Conservation (phyloP, 1,140 invertebrate species). For the Chrysopa pallens region DNA sequence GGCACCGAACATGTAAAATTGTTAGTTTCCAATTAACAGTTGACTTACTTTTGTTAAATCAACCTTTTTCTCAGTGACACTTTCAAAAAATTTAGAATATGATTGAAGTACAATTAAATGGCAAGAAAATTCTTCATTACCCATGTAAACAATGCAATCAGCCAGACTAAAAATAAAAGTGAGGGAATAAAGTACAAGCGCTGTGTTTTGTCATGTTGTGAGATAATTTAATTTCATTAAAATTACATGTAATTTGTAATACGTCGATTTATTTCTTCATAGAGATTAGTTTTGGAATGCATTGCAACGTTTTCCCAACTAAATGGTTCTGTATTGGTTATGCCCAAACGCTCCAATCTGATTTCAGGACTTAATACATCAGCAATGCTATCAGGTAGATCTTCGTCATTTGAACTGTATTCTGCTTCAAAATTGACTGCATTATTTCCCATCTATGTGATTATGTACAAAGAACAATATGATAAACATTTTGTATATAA, state of each 20-base stretch:
- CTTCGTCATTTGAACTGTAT: not conserved
- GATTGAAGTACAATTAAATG: constrained; percentile 38
- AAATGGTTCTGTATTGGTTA: constrained; percentile 25
- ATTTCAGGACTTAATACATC: constrained; percentile 21
- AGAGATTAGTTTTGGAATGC: constrained; percentile 34
- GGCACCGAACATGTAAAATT: no score
- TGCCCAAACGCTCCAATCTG: constrained; percentile 25
- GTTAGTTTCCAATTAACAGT: not conserved
- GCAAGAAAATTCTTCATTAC: constrained; percentile 34
- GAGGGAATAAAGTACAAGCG: not conserved
- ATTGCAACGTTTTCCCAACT: constrained; percentile 30
- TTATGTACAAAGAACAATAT: no score
- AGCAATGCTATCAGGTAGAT: not conserved
- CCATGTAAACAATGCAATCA: constrained; percentile 33
- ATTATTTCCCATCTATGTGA: no score
- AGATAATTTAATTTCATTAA: not conserved
- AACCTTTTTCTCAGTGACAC: constrained; percentile 24
- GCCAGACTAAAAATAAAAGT: constrained; percentile 26
- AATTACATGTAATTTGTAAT: constrained; percentile 35
- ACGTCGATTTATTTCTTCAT: constrained; percentile 28
- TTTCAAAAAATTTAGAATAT: constrained; percentile 35
- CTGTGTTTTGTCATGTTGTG: not conserved
- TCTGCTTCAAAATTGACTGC: not conserved
- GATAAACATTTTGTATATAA: no score
- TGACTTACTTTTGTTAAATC: constrained; percentile 28